Evolutionary conservation across 2,888 invertebrate species (phyloP), one percentile per base, ranked within the genome.

Genomic region (Zonitis immaculata): DNA sequence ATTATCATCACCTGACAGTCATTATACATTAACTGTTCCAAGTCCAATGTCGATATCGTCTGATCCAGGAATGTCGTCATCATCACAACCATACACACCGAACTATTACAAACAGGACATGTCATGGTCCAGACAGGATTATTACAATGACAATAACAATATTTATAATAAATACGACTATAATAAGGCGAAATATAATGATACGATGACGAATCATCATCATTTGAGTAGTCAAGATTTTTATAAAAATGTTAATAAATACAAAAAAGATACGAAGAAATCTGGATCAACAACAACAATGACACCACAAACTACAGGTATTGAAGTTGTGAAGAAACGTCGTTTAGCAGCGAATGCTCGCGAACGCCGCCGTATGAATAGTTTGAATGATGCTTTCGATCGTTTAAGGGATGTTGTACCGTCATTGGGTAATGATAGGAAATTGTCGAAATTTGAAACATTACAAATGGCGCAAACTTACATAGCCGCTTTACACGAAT

Each of bases 401-500:
- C 77, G 82, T 59, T 77, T 88, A 6, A 73, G 88, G 47, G 84
- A 84, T 61, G 87, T 87, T 7, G 84, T 88, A 32, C 88, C 88
- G 1, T 83, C 84, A 4, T 75, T 87, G 35, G 85, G 86, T 3
- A 84, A 84, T 62, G 86, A 87, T 67, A 78, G 85, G 65, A 86
- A 87, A 71, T 76, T 88, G 55, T 87, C 86, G 55, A 88, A 88
- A 73, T 88, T 84, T 67, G 88, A 88, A 73, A 88, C 88, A 30
- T 74, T 88, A 39, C 87, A 88, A 73, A 87, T 88, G 87, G 88
- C 88, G 0, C 87, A 88, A 69, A 86, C 84, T 2, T 88, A 88
- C 68, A 88, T 88, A 50, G 76, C 82, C 0, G 86, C 87, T 2
- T 74, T 88, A 16, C 80, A 83, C 63, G 87, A 87, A 64, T 74